phyloP scores from a whole-genome alignment of 2,113 vertebrate species.

The Sturnira hondurensis region DNA sequence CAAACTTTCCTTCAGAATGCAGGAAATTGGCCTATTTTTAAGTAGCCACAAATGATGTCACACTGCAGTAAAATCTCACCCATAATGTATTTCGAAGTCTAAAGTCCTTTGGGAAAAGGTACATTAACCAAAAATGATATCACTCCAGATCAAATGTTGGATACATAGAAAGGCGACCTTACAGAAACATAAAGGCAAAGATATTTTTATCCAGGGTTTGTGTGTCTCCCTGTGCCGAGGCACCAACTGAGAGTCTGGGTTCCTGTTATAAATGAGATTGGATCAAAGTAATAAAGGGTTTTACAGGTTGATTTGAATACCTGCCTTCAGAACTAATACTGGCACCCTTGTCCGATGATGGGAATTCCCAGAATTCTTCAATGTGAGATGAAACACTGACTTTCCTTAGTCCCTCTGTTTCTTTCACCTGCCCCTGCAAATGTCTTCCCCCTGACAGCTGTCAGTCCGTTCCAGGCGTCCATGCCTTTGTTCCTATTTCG shows the following conservation, averaged over 20 bases:
- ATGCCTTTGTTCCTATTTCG: too few relatives aligned
- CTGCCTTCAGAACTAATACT: too few relatives aligned
- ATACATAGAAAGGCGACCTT: not conserved
- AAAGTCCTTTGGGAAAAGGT: not conserved
- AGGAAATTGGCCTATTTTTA: not conserved
- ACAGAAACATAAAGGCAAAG: not conserved
- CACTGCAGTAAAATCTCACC: not conserved
- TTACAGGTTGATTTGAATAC: too few relatives aligned
- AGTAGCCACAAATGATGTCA: not conserved
- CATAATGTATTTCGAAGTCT: not conserved
- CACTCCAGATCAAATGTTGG: not conserved
- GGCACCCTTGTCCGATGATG: too few relatives aligned
- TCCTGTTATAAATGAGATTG: not conserved
- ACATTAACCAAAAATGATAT: not conserved
- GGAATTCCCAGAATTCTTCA: too few relatives aligned
- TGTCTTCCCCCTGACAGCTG: too few relatives aligned
- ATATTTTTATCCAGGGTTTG: not conserved
- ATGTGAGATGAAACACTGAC: too few relatives aligned
- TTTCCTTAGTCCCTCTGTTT: too few relatives aligned
- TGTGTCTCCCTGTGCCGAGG: not conserved
- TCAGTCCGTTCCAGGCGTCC: too few relatives aligned
- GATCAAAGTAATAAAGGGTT: too few relatives aligned
- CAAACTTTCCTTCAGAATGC: not conserved
- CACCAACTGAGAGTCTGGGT: not conserved
- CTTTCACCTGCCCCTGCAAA: too few relatives aligned